Base-by-base conservation (phyloP, 2,113 vertebrate species). In the Empidonax alnorum region DNA sequence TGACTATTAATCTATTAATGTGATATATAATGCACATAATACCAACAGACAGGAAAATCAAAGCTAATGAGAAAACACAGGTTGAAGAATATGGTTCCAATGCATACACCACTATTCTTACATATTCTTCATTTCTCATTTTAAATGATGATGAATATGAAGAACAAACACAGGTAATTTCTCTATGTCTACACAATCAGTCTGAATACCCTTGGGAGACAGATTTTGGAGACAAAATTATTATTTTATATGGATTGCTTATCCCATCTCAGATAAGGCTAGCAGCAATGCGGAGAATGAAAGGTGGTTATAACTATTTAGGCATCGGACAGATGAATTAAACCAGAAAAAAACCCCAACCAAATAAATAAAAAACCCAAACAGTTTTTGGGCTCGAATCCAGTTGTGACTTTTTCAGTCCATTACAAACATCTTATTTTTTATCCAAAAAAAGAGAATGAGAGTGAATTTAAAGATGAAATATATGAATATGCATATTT, bases 51-150 rank as follows among this genome's bases (percentile, higher is more conserved):
- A 53, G 3, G 12, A 71, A 74, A 52, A 44, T 20, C 1, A 71
- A 80, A 74, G 33, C 13, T 27, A 56, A 10, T 50, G 50, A 49
- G 35, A 39, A 66, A 78, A 4, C 14, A 41, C 1, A 53, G 3
- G 2, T 33, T 61, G 56, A 77, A n/a, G 46, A 39, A 42, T 58
- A 52, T 9, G 1, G 3, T 76, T 84, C n/a, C 69, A 81, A 87
- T 3, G 1, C 4, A 47, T 28, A 4, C 9, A 47, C 8, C 2
- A 13, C 1, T 72, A 25, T 55, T 78, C 10, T 42, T 72, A 19
- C 14, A 20, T 55, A 59, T 27, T 74, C 35, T 67, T n/a, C 2
- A 24, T 47, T 59, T 47, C 14, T 68, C 44, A 16, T 69, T 74
- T 77, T 75, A 49, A 86, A n/a, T 24, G 1, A 44, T 59, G 46